These are phyloP conservation scores for Abscondita cerata DNA, from an alignment of 2,888 invertebrate species.

Conservation along the genomic window DNA sequence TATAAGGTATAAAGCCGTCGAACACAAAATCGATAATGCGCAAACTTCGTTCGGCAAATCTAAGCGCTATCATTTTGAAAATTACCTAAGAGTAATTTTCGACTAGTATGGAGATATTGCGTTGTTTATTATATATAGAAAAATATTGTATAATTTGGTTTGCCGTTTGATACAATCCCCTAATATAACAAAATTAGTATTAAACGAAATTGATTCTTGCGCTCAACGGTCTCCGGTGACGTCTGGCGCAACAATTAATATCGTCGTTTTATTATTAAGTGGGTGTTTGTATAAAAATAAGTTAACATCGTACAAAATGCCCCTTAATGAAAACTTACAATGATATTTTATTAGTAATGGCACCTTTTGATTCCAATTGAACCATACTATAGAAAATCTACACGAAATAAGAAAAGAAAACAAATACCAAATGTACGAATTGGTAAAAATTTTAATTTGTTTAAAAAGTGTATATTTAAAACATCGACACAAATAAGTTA, in stretches of 20 bases:
- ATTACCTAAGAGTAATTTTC: constrained; percentile 17
- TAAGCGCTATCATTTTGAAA: no score
- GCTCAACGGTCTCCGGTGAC: background rate
- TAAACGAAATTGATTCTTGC: background rate
- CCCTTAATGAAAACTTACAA: constrained; percentile 16
- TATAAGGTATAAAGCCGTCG: background rate
- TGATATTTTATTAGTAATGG: constrained; percentile 20
- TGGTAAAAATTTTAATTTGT: background rate
- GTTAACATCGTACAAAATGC: constrained; percentile 16
- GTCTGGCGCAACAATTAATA: background rate
- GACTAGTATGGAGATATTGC: constrained; percentile 48
- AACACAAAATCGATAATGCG: no score
- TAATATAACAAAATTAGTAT: no score
- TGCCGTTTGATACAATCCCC: constrained; percentile 13
- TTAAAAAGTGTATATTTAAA: constrained; percentile 5
- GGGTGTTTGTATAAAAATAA: background rate
- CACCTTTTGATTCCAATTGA: constrained; percentile 29
- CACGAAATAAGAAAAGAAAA: constrained; percentile 6
- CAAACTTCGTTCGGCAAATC: no score
- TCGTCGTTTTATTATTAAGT: background rate
- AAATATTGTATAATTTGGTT: constrained; percentile 25
- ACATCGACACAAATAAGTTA: constrained; percentile 22
- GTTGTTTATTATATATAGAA: constrained; percentile 31
- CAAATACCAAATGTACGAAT: background rate
- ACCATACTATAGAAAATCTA: constrained; percentile 17